Percentiles rank a stretch among this genome's conserved stretches.
Conservation (phyloP, 2,888 invertebrate species). For the Melanotus villosus region DNA sequence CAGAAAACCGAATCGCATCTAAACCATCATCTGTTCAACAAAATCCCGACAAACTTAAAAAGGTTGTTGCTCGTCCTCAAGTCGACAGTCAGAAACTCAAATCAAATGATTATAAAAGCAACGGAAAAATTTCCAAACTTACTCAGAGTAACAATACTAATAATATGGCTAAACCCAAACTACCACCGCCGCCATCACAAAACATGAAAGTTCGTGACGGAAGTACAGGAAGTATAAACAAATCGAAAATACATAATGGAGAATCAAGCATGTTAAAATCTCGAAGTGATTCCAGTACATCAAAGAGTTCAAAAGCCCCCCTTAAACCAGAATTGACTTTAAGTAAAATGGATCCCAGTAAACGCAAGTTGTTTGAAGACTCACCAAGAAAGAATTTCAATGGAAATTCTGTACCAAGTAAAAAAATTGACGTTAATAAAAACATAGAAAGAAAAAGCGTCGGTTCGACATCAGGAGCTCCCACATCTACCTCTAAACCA, state of each 20-base stretch:
- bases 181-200: not conserved
- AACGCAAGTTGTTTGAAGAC: not conserved
- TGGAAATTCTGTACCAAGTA: not conserved
- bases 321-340: not conserved
- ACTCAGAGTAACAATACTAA: not conserved
- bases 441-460: not conserved
- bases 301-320: not conserved
- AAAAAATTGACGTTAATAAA: not conserved
- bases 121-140: not conserved
- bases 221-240: not conserved
- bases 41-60: not conserved
- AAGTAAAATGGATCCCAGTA: not conserved
- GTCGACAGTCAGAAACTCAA: too few relatives aligned
- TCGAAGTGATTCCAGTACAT: not conserved
- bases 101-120: not conserved
- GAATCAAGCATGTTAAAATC: too few relatives aligned
- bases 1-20: constrained; percentile 1
- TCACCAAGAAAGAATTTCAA: not conserved
- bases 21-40: not conserved
- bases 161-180: not conserved
- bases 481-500: not conserved
- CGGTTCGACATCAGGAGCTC: not conserved
- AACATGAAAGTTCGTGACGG: not conserved
- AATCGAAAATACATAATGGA: too few relatives aligned
- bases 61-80: too few relatives aligned